A percentile compares a stretch with the other conserved stretches of the same genome.
Evolutionary conservation across 2,888 invertebrate genomes (phyloP).

Genomic region (Erebia ligea): DNA sequence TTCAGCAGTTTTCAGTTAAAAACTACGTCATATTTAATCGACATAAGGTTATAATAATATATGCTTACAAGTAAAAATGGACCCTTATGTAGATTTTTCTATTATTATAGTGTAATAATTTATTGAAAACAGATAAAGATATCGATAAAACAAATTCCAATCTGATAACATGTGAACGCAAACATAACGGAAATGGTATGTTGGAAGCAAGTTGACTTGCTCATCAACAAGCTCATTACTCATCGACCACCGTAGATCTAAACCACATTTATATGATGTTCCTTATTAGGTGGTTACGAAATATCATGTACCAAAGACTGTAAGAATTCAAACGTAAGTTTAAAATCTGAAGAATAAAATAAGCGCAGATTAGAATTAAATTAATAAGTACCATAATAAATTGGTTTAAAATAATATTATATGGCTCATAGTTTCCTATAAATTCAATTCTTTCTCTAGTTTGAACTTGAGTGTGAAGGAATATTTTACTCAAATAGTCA

Average conservation of each 20-base stretch:
- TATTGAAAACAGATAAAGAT: conserved; percentile 1
- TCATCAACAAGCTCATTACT: conserved; percentile 32
- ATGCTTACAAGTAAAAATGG: background rate
- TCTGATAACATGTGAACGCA: conserved; percentile 32
- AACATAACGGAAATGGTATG: conserved; percentile 31
- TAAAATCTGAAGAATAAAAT: background rate
- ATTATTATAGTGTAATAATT: background rate
- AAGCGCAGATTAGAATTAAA: background rate
- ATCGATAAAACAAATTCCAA: conserved; percentile 34
- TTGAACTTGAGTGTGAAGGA: no score
- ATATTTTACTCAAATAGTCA: no score
- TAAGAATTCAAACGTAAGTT: background rate
- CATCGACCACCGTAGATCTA: conserved; percentile 29
- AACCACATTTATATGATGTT: conserved; percentile 20
- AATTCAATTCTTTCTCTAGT: no score
- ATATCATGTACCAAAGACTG: background rate
- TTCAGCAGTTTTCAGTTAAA: no score
- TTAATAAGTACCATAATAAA: no score
- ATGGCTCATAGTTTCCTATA: no score
- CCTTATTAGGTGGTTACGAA: background rate
- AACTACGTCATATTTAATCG: no score
- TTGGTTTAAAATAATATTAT: no score
- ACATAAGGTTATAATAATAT: background rate
- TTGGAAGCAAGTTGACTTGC: conserved; percentile 33
- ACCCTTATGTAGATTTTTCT: background rate